A percentile compares a stretch with the other conserved stretches of the same genome.
These are phyloP conservation scores for Agonopterix alstromeriana DNA, from an alignment of 2,888 invertebrate genomes.

Conservation along the genomic window DNA sequence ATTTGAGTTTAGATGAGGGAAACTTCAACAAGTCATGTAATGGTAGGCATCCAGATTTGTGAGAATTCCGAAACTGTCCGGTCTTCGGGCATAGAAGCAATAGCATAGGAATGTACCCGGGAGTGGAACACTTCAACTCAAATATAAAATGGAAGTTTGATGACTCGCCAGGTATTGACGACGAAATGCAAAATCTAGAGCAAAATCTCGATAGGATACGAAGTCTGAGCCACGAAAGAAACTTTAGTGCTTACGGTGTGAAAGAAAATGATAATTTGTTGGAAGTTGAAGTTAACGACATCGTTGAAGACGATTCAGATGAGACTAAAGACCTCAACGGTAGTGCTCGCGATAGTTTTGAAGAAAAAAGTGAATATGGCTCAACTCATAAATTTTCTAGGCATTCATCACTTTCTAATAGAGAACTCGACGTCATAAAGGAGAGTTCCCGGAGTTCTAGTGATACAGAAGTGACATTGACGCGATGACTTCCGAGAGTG, in stretches of 20 bases:
- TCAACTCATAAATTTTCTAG: slow-evolving; percentile 62
- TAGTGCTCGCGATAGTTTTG: slow-evolving; percentile 49
- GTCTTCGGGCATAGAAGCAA: slow-evolving; percentile 74
- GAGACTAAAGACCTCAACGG: slow-evolving; percentile 51
- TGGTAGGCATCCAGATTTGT: slow-evolving; percentile 70
- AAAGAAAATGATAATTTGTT: slow-evolving; percentile 61
- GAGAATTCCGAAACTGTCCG: slow-evolving; percentile 73
- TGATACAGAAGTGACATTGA: slow-evolving; percentile 72
- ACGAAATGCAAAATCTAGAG: slow-evolving; percentile 60
- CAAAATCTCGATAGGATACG: slow-evolving; percentile 70
- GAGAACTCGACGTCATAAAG: slow-evolving; percentile 71
- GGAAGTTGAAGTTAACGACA: slow-evolving; percentile 65
- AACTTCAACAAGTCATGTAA: slow-evolving; percentile 68
- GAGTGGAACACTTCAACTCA: slow-evolving; percentile 68
- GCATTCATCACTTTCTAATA: slow-evolving; percentile 65
- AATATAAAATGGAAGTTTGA: slow-evolving; percentile 71
- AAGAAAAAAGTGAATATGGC: slow-evolving; percentile 64
- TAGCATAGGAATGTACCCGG: slow-evolving; percentile 67
- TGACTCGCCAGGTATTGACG: slow-evolving; percentile 48
- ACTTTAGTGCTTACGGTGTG: slow-evolving; percentile 46
- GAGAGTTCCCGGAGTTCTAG: slow-evolving; percentile 73
- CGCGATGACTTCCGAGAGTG: slow-evolving; percentile 71
- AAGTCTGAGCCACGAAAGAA: slow-evolving; percentile 64
- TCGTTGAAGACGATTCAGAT: slow-evolving; percentile 53
- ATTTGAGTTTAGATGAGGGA: slow-evolving; percentile 67